These are phyloP conservation scores for Thymelicus sylvestris DNA, from an alignment of 2,888 invertebrate genomes.

Conservation along the genomic window DNA sequence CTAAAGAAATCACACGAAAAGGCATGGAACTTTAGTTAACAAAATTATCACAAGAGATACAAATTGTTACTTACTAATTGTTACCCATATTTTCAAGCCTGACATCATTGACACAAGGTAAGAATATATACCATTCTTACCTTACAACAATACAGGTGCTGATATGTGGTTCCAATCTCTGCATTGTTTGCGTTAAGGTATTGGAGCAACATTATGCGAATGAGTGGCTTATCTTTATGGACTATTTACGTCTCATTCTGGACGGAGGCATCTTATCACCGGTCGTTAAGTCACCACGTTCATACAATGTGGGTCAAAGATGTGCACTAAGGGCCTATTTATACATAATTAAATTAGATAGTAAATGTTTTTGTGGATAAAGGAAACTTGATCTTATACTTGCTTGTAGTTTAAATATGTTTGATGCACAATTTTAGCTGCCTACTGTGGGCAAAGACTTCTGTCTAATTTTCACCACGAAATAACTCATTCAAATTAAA, in stretches of 20 bases:
- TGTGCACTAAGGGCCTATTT: conserved; percentile 11
- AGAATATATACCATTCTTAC: too few species aligned
- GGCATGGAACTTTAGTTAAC: too few species aligned
- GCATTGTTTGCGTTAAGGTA: conserved; percentile 25
- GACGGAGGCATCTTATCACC: conserved; percentile 42
- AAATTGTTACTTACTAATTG: too few species aligned
- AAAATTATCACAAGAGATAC: too few species aligned
- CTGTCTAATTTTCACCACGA: too few species aligned
- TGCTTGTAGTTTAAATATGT: too few species aligned
- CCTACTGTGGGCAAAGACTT: too few species aligned
- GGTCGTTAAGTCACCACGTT: conserved; percentile 36
- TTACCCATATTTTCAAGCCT: neutral
- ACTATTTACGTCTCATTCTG: conserved; percentile 42
- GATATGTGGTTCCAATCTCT: conserved; percentile 11
- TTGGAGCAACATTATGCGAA: conserved; percentile 34
- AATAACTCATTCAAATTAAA: too few species aligned
- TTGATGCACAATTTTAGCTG: too few species aligned
- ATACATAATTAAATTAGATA: neutral
- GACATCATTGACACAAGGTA: neutral
- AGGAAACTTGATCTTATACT: neutral
- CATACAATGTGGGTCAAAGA: conserved; percentile 28
- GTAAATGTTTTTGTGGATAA: neutral
- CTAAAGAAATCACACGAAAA: too few species aligned
- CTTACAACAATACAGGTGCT: conserved; percentile 11
- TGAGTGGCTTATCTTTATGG: conserved; percentile 41